These are phyloP conservation scores for Neogale vison DNA, from an alignment of 2,113 vertebrate genomes.

Conservation along the genomic window DNA sequence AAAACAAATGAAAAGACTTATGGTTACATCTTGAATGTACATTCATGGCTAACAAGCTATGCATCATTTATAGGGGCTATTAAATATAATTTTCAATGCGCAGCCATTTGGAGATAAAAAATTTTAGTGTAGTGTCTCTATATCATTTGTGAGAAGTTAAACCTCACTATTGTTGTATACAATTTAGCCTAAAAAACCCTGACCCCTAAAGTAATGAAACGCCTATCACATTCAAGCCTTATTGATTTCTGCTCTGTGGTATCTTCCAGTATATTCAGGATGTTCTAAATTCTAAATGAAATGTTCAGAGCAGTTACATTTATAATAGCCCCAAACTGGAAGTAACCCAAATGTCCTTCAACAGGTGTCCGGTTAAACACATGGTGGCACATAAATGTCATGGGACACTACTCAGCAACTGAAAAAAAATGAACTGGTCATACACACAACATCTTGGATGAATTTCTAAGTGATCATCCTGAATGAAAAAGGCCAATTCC, in stretches of 20 bases:
- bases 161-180: background rate
- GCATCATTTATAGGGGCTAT: background rate
- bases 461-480: background rate
- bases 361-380: background rate
- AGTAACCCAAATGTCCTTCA: background rate
- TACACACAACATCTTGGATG: background rate
- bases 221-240: slow-evolving; percentile 14
- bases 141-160: background rate
- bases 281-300: too few relatives aligned
- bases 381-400: background rate
- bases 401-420: background rate
- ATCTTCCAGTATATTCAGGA: background rate
- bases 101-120: slow-evolving; percentile 21
- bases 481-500: background rate
- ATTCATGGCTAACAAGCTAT: background rate
- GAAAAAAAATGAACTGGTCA: background rate
- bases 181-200: slow-evolving; percentile 7
- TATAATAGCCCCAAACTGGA: background rate
- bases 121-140: background rate
- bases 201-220: background rate
- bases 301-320: background rate
- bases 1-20: background rate
- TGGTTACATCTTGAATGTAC: background rate
- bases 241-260: background rate
- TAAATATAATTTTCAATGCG: slow-evolving; percentile 9